Percentiles rank a stretch among this genome's conserved stretches.
Conservation (phyloP, 2,113 vertebrate species). For the Xyliphius kryptos region DNA sequence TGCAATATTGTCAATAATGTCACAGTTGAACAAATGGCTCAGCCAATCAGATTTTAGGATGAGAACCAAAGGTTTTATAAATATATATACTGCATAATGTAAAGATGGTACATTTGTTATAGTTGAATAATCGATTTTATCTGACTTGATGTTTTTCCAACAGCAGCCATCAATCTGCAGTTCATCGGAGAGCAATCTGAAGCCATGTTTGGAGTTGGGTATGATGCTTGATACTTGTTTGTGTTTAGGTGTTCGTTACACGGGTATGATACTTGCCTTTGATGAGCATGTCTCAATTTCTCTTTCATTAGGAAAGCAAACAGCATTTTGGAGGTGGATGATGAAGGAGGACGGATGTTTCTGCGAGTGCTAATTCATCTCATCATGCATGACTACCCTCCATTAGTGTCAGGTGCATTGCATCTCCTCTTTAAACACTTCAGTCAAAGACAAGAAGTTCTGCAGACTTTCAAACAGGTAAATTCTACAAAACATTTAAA, state of each 20-base stretch:
- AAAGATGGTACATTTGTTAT: too few relatives aligned
- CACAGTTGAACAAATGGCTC: too few relatives aligned
- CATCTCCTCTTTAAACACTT: constrained; percentile 98
- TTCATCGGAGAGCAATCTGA: constrained; percentile 90
- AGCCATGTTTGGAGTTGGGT: constrained; percentile 97
- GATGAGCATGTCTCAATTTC: constrained; percentile 1
- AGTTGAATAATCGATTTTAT: too few relatives aligned
- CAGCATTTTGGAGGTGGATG: constrained; percentile 93
- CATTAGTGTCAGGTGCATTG: constrained; percentile 85
- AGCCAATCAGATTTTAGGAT: too few relatives aligned
- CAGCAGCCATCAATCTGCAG: constrained; percentile 87
- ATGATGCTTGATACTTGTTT: constrained; percentile 52
- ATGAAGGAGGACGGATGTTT: constrained; percentile 91
- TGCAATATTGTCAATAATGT: too few relatives aligned
- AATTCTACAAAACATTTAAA: too few relatives aligned
- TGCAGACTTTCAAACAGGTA: constrained; percentile 97
- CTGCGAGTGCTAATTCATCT: constrained; percentile 88
- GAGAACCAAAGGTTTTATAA: too few relatives aligned
- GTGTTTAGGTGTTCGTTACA: too few relatives aligned
- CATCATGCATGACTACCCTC: constrained; percentile 91
- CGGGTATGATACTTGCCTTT: too few relatives aligned
- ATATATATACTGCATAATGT: too few relatives aligned
- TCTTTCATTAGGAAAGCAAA: constrained; percentile 74
- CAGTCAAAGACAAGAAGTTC: too few relatives aligned
- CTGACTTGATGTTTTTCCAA: constrained; percentile 23